A percentile compares a stretch with the other conserved stretches of the same genome.
phyloP scores from a whole-genome alignment of 2,797 vertebrate genomes.

The Anabas testudineus region DNA sequence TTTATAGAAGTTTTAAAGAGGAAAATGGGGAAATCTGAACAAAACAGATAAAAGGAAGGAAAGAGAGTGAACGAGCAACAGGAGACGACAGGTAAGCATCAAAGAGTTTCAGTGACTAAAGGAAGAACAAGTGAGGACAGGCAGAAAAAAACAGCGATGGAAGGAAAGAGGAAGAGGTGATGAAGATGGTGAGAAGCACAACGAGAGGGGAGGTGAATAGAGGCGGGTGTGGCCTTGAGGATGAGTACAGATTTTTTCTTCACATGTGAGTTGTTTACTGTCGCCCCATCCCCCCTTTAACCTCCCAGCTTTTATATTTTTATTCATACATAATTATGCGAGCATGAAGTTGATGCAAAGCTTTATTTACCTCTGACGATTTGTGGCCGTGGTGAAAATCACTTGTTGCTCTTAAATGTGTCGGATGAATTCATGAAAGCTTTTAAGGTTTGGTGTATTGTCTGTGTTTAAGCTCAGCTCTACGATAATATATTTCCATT shows the following conservation, averaged over 20 bases:
- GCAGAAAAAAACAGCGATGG: neutral
- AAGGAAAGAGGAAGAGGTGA: slow-evolving; percentile 22
- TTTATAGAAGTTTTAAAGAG: neutral
- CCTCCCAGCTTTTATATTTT: neutral
- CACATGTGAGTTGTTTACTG: neutral
- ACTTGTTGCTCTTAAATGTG: neutral
- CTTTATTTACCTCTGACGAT: neutral
- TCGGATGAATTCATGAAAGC: neutral
- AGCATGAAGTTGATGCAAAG: neutral
- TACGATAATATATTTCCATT: too few relatives aligned
- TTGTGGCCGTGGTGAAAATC: neutral
- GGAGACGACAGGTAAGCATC: slow-evolving; percentile 41
- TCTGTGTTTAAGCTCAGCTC: neutral
- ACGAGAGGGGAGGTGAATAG: neutral
- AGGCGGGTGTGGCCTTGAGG: slow-evolving; percentile 35
- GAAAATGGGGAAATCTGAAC: neutral
- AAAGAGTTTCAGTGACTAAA: neutral
- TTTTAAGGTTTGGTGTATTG: neutral
- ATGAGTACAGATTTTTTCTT: neutral
- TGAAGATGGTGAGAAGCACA: slow-evolving; percentile 8
- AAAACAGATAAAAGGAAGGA: slow-evolving; percentile 7
- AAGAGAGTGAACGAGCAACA: slow-evolving; percentile 2
- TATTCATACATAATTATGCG: too few relatives aligned
- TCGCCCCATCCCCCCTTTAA: neutral
- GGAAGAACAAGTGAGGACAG: too few relatives aligned